Conservation (phyloP, 2,888 invertebrate species). For the Macrosoma leucophasiata region DNA sequence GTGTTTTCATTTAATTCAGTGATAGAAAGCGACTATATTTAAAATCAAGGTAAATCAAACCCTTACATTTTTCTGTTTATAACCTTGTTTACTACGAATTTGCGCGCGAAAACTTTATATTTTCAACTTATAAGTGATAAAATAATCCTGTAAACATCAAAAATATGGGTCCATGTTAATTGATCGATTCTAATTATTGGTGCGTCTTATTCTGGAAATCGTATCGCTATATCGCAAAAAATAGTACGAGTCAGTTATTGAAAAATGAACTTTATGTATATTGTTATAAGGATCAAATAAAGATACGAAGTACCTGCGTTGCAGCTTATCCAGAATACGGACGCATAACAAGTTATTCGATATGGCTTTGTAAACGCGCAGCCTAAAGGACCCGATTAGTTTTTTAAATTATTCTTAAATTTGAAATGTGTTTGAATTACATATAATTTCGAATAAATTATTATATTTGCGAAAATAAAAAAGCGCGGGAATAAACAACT, state of each 20-base stretch:
- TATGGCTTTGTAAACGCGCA: background rate
- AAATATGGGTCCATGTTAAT: too few species aligned
- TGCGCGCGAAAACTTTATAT: constrained; percentile 40
- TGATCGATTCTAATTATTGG: constrained; percentile 40
- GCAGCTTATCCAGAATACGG: constrained; percentile 45
- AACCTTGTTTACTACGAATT: constrained; percentile 33
- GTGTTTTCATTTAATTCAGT: constrained; percentile 1
- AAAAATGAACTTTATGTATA: constrained; percentile 36
- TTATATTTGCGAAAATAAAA: background rate
- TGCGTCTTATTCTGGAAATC: constrained; percentile 50
- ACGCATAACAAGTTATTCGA: constrained; percentile 40
- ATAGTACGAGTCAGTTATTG: constrained; percentile 26
- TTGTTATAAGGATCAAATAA: constrained; percentile 36
- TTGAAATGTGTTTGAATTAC: background rate
- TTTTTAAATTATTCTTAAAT: background rate
- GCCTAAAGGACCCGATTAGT: background rate
- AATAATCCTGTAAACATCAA: background rate
- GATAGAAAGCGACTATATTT: background rate
- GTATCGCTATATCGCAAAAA: constrained; percentile 34
- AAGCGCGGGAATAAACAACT: background rate
- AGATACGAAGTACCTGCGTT: constrained; percentile 28
- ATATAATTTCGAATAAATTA: constrained; percentile 7
- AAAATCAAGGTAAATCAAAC: constrained; percentile 13
- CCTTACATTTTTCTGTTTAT: constrained; percentile 19
- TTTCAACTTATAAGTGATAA: constrained; percentile 3